Conservation (phyloP, 2,888 invertebrate species). For the Pogonocherus hispidulus region DNA sequence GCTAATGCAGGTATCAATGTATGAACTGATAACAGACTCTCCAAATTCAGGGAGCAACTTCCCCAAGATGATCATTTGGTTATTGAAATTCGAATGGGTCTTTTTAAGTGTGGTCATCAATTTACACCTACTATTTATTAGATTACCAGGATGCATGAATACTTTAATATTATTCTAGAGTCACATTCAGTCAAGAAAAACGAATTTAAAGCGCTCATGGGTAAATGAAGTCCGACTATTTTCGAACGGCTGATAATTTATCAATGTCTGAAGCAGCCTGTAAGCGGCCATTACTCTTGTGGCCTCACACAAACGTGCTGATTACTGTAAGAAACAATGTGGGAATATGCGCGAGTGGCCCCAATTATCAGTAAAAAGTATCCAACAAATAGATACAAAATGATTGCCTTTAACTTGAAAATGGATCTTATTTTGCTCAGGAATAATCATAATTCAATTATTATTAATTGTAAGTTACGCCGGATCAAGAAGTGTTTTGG, state of each 20-base stretch:
- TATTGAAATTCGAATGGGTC: no score
- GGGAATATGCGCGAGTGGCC: slow-evolving; percentile 55
- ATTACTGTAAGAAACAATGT: slow-evolving; percentile 64
- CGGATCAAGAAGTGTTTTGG: background rate
- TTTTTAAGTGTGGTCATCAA: no score
- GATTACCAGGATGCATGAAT: no score
- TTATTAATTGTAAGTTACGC: background rate
- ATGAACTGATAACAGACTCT: no score
- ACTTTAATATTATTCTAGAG: slow-evolving; percentile 39
- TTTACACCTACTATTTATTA: no score
- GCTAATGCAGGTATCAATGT: no score
- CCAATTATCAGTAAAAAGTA: slow-evolving; percentile 39
- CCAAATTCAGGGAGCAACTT: no score
- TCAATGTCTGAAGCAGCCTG: slow-evolving; percentile 62
- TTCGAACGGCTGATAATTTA: slow-evolving; percentile 64
- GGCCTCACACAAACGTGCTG: slow-evolving; percentile 64
- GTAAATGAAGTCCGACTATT: slow-evolving; percentile 64
- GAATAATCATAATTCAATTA: slow-evolving; percentile 9
- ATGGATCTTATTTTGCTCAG: background rate
- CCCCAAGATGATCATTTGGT: no score
- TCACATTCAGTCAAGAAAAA: slow-evolving; percentile 58
- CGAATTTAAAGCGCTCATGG: slow-evolving; percentile 62
- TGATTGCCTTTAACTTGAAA: slow-evolving; percentile 19
- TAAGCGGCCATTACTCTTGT: slow-evolving; percentile 63
- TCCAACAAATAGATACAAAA: slow-evolving; percentile 32